These are phyloP conservation scores for Aythya baeri DNA, from an alignment of 2,113 vertebrate species.

Conservation along the genomic window DNA sequence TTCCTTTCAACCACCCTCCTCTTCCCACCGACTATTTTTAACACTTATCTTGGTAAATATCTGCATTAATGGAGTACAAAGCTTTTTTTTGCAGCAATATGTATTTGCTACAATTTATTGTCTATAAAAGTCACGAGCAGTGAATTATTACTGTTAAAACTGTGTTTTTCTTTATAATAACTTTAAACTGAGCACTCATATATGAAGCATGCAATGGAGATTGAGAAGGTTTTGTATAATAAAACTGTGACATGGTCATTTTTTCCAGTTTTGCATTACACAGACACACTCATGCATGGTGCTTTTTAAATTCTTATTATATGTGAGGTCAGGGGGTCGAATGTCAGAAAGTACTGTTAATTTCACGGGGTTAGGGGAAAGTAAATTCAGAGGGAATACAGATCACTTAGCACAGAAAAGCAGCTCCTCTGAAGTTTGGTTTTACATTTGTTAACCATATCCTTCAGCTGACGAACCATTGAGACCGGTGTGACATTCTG, in stretches of 20 bases:
- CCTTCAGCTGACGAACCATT: constrained; percentile 91
- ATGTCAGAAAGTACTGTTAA: constrained; percentile 99
- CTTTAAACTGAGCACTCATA: constrained; percentile 79
- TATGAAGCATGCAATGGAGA: constrained; percentile 85
- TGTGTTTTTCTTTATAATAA: constrained; percentile 86
- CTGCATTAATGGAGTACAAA: constrained; percentile 80
- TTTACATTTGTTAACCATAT: constrained; percentile 98
- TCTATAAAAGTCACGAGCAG: constrained; percentile 83
- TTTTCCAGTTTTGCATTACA: constrained; percentile 91
- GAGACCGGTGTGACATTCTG: constrained; percentile 85
- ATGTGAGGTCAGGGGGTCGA: constrained; percentile 89
- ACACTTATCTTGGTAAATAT: constrained; percentile 83
- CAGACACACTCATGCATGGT: constrained; percentile 97
- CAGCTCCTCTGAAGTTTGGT: constrained; percentile 87
- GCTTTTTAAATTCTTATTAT: constrained; percentile 99
- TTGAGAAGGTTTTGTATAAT: constrained; percentile 89
- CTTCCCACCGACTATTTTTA: constrained; percentile 71
- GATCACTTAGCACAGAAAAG: constrained; percentile 99
- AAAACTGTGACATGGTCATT: constrained; percentile 91
- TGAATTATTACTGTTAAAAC: constrained; percentile 82
- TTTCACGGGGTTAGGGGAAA: constrained; percentile 99
- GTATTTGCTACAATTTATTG: constrained; percentile 84
- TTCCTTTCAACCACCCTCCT: constrained; percentile 61
- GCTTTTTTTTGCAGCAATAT: constrained; percentile 72
- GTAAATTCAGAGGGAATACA: constrained; percentile 99